Evolutionary conservation across 2,888 invertebrate genomes (phyloP).

Genomic region (Ypsolopha scabrella): DNA sequence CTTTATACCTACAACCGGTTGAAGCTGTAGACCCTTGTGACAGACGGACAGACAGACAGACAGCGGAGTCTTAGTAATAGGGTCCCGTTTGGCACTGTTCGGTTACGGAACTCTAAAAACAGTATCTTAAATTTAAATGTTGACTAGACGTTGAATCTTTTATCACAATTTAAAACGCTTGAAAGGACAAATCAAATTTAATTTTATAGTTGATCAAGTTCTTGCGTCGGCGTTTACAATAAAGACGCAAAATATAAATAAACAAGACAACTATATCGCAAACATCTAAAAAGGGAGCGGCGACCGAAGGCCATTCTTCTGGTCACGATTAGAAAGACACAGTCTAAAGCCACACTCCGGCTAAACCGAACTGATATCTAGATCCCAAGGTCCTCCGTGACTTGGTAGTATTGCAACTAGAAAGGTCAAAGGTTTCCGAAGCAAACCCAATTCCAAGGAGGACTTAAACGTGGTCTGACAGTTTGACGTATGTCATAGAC

Average conservation of each 20-base stretch:
- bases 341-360: conserved; percentile 8
- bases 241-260: conserved; percentile 26
- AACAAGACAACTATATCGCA: conserved; percentile 34
- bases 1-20: too few species aligned
- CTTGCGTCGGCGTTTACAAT: conserved; percentile 16
- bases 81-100: too few species aligned
- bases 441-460: conserved; percentile 1
- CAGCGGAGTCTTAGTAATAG: too few species aligned
- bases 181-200: too few species aligned
- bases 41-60: too few species aligned
- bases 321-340: conserved; percentile 49
- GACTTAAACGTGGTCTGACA: conserved; percentile 29
- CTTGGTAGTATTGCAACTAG: conserved; percentile 24
- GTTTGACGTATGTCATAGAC: conserved; percentile 37
- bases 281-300: conserved; percentile 47
- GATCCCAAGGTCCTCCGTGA: conserved; percentile 57
- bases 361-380: conserved; percentile 21
- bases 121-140: too few species aligned
- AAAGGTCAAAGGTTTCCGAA: conserved; percentile 45
- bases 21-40: too few species aligned
- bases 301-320: conserved; percentile 42
- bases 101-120: too few species aligned
- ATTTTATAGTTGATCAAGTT: conserved; percentile 6
- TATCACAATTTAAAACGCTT: too few species aligned
- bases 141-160: too few species aligned